Evolutionary conservation across 1,140 invertebrate species (phyloP), one percentile per base, ranked within the genome.

Genomic region (Daktulosphaira vitifoliae): DNA sequence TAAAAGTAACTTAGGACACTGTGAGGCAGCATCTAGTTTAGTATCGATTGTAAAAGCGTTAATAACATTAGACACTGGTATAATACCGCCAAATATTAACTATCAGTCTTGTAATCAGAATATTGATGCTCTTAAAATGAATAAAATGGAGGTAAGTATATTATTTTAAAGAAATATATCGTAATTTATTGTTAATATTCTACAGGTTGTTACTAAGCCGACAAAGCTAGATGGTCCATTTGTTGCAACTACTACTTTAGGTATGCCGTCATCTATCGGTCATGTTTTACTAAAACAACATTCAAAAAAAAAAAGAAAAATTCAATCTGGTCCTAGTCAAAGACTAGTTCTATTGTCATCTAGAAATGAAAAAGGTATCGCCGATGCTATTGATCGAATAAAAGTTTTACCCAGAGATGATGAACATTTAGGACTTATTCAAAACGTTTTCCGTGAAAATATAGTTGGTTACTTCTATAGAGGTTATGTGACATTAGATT

Each of bases 1-100:
- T 0, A 89, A 89, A 72, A 82, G 84, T 6, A 90, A 88, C 72
- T 81, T 87, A 76, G 88, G 87, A 0, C 86, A 89, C 70, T 78
- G 84, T 22, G 85, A 88, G 72, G 80, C 84, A n/a, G 81, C 81
- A 2, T 83, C 85, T 71, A 78, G 79, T 48, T 68, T 86, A 1
- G 78, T 78, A 68, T 75, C 79, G 11, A 68, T 85, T 42, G 77
- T 79, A 11, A 85, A 86, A 74, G 78, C 68, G 8, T 29, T 69
- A 37, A 59, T 85, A 52, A 75, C 81, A 15, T 82, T 85, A 77
- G 80, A 86, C 70, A 73, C 76, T 38, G 76, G 77, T 56, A 68
- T 75, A 2, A 81, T 88, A 67, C 83, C 85, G 26, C 78, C 81
- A 6, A 88, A 86, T 74, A 74, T 88, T 13, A 81, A 86, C 72